Conservation (phyloP, 2,113 vertebrate genomes). For the Ciconia stormi region DNA sequence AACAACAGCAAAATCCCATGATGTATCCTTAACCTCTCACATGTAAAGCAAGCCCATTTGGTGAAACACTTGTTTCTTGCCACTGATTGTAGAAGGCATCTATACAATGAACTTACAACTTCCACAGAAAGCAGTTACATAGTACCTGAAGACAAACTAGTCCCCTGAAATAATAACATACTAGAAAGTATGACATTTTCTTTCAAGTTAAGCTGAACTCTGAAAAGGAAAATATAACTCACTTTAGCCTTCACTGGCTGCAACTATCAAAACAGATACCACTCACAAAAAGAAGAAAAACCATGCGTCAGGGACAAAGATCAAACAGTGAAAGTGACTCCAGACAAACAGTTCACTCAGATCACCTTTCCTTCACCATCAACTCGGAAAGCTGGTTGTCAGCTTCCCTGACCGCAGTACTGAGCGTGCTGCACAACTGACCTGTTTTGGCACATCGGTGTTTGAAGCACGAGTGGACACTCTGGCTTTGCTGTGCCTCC, state of each 20-base stretch:
- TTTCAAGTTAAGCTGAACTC: background rate
- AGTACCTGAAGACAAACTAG: background rate
- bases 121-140: background rate
- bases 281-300: background rate
- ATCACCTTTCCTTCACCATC: background rate
- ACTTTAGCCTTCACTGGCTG: background rate
- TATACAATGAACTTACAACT: background rate
- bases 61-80: background rate
- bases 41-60: background rate
- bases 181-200: background rate
- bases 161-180: background rate
- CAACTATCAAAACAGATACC: background rate
- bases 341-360: background rate
- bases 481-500: constrained; percentile 89
- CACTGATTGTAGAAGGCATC: background rate
- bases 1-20: background rate
- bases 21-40: background rate
- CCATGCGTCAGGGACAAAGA: no score
- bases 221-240: background rate
- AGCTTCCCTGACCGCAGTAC: background rate
- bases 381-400: background rate
- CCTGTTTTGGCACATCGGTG: constrained; percentile 87
- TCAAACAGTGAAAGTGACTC: background rate
- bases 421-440: constrained; percentile 55
- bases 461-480: constrained; percentile 75